phyloP scores from a whole-genome alignment of 2,113 vertebrate species.

The Misgurnus anguillicaudatus region DNA sequence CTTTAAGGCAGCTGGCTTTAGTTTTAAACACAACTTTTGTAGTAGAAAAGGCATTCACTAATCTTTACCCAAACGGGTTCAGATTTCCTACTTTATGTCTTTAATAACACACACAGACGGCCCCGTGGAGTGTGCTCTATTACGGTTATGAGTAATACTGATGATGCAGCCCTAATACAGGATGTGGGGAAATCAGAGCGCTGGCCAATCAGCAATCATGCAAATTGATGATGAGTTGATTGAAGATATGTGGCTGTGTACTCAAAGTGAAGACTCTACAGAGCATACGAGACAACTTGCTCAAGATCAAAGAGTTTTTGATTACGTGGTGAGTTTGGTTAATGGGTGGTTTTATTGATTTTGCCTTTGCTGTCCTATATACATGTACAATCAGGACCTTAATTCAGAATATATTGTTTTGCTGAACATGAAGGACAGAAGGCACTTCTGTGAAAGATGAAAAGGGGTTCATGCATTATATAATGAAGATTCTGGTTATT shows the following conservation, averaged over 20 bases:
- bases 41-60: no score
- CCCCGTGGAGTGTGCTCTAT: conserved; percentile 3
- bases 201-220: conserved; percentile 61
- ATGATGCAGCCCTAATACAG: conserved; percentile 51
- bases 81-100: neutral
- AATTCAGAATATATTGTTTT: conserved; percentile 29
- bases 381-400: conserved; percentile 17
- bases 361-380: neutral
- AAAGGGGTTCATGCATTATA: neutral
- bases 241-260: conserved; percentile 53
- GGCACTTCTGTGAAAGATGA: neutral
- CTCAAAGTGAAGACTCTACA: conserved; percentile 38
- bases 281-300: conserved; percentile 47
- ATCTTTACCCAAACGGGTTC: conserved; percentile 37
- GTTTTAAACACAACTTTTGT: no score
- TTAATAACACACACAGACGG: neutral
- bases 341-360: conserved; percentile 35
- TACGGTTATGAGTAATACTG: conserved; percentile 4
- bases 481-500: conserved; percentile 12
- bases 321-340: conserved; percentile 36
- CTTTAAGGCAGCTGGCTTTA: no score
- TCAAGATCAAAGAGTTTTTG: conserved; percentile 49
- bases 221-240: conserved; percentile 61
- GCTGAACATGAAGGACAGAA: conserved; percentile 11
- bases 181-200: conserved; percentile 55